Base-by-base conservation (phyloP, 2,888 invertebrate species). In the Sminthurides aquaticus region DNA sequence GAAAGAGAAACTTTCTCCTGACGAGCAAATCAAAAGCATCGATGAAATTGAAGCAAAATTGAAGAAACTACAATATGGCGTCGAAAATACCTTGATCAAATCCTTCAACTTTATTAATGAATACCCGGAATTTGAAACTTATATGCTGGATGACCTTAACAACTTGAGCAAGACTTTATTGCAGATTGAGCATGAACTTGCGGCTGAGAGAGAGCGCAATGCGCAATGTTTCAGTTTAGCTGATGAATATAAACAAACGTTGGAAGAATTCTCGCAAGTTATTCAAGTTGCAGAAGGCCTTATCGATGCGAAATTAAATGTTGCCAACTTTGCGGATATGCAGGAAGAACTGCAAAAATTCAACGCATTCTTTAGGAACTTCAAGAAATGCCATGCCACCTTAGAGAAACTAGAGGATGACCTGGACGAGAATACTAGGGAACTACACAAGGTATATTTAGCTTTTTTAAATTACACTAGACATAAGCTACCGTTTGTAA, bases 311-410 rank as follows among this genome's bases (percentile, higher is more conserved):
- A 87, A 88, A 54, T 86, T 91, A 34, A 84, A 85, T 5, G 89
- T 90, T 0, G 84, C 83, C 48, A 86, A 86, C 72, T 80, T 91
- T 67, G 86, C 88, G 74, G 89, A 91, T 75, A 80, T 92, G n/a
- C 89, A 90, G 75, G 89, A 90, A 75, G 91, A 91, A 80, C 89
- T 92, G 80, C 91, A 91, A 75, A 91, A 90, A 76, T 90, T 91
- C 75, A 83, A 91, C 49, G 90, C 89, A 76, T 91, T 92, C 81
- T 92, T 92, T 76, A 89, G 90, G 0, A 91, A 91, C 74, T 79
- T 93, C 8, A 91, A 90, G 75, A 90, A 91, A 72, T 92, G 92
- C 76, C 84, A 90, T 73, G 89, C 76, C 15, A 90, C 92, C 75
- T 80, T 93, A 49, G 91, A 92, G 78, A 91, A 91, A 0, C 79